Evolutionary conservation across 2,113 vertebrate genomes (phyloP).

Genomic region (Nyctibius bracteatus): DNA sequence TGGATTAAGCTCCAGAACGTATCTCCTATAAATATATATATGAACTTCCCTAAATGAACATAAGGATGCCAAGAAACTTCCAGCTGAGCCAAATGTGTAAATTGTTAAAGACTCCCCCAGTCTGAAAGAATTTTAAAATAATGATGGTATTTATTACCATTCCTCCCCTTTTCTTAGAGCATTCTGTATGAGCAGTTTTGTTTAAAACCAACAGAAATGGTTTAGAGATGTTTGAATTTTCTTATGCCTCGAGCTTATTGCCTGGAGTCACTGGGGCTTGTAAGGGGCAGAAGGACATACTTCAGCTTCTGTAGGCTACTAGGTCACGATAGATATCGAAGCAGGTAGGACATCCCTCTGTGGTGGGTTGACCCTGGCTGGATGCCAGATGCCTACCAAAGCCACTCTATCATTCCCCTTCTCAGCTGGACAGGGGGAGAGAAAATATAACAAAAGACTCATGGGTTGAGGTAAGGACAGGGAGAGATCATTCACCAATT

Average conservation of each 20-base stretch:
- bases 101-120: neutral
- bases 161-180: neutral
- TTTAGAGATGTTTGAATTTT: neutral
- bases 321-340: neutral
- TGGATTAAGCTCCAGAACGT: constrained; percentile 38
- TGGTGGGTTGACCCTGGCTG: neutral
- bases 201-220: neutral
- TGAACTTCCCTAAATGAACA: neutral
- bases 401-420: too few relatives aligned
- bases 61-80: neutral
- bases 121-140: neutral
- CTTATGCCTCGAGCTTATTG: neutral
- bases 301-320: neutral
- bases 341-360: neutral
- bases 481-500: too few relatives aligned
- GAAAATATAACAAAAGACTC: too few relatives aligned
- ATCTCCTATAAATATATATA: neutral
- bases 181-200: neutral
- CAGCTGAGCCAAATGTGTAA: neutral
- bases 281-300: neutral
- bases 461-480: too few relatives aligned
- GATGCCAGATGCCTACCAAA: too few relatives aligned
- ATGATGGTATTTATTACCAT: neutral
- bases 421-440: too few relatives aligned
- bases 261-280: fast-evolving